Base-by-base conservation (phyloP, 2,113 vertebrate genomes). In the Saguinus imperator region DNA sequence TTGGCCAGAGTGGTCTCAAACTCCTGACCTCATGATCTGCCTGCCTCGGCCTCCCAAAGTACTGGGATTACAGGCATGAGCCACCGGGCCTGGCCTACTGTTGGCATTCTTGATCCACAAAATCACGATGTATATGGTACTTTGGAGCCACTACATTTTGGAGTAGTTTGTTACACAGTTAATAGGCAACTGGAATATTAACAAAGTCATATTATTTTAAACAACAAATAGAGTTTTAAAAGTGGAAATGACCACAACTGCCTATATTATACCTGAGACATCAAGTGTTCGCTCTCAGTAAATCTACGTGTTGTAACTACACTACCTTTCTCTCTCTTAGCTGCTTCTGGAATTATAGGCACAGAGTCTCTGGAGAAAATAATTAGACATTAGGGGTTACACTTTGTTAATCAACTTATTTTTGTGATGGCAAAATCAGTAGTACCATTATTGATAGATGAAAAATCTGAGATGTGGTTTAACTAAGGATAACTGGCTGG, bases 391-490 rank as follows among this genome's bases (percentile, higher is more conserved):
- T 55, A 89, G 37, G 43, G 55, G 32, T 64, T 80, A 37, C 18
- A n/a, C 52, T 81, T 95, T 94, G 25, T 32, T 90, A 95, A 93
- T 52, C 55, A 96, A 79, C 29, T 87, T 87, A 52, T 57, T 89
- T 92, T 88, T 91, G 52, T 89, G 29, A 55, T 25, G 64, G 50
- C 23, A 81, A 95, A 96, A 89, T 37, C 27, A 76, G 64, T 57
- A 83, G 43, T 79, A 27, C 70, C 13, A 40, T 96, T 94, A 82
- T 85, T 94, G 89, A 86, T 70, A 83, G 61, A 50, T 55, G 37
- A 97, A 95, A 70, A 96, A 93, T 88, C 43, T 64, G 77, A 94
- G 75, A 85, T 25, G 6, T 66, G 25, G 81, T 81, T 95, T 97
- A 96, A 92, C 72, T 93, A 94, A 96, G n/a, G 93, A n/a, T 93